Base-by-base conservation (phyloP, 2,888 invertebrate genomes). In the Sphinx pinastri region DNA sequence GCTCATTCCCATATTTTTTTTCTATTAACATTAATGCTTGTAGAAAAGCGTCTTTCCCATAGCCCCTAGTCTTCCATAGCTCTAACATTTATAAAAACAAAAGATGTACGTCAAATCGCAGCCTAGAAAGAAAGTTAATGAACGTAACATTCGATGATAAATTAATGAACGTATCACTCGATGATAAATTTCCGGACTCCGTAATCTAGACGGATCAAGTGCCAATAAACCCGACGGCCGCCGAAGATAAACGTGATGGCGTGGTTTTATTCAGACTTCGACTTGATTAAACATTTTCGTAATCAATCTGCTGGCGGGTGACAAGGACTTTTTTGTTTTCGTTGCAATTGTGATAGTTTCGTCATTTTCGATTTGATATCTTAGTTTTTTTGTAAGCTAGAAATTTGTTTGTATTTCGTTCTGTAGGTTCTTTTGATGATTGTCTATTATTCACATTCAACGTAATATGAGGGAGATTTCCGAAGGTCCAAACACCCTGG, bases 221-320 rank as follows among this genome's bases (percentile, higher is more conserved):
- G 63, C 19, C 63, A 63, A 63, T 63, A 63, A 63, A 63, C 19
- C 47, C 6, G 19, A 13, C 57, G n/a, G 45, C 16, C 38, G 47
- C 45, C 49, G 13, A 7, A 63, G 63, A 63, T 63, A 49, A 63
- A 63, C 63, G 63, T 49, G 13, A 12, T 19, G 7, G 47, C 19
- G 13, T 19, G 19, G 16, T 63, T 63, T 47, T 47, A 47, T 63
- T 63, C 49, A 16, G 49, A 49, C 19, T 19, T n/a, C 13, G 19
- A 11, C 63, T 47, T 47, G 63, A 63, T 63, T 63, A 13, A 63
- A 47, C 63, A 63, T 49, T 49, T 63, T 49, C 63, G 19, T 63
- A 63, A 63, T 49, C 5, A 12, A 63, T 49, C 63, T 25, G 7
- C 19, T 4, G 19, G 16, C 49, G 19, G 49, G 19, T 47, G 12